A percentile compares a stretch with the other conserved stretches of the same genome.
Conservation (phyloP, 2,888 invertebrate species). For the Pandemis corylana region DNA sequence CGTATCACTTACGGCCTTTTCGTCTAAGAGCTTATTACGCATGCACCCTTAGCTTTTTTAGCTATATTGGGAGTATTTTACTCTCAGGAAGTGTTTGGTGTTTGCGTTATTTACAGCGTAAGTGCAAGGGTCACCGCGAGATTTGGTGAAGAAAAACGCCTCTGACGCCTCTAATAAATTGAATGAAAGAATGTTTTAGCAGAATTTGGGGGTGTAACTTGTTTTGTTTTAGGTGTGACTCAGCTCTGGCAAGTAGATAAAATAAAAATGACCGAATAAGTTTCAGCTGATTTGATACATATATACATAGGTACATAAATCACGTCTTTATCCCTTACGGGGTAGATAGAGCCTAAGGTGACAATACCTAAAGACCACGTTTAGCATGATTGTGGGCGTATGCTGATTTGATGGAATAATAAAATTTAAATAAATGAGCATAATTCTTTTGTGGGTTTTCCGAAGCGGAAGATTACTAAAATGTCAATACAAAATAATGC, state of each 20-base stretch:
- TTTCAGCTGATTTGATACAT: not conserved
- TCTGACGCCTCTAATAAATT: constrained; percentile 40
- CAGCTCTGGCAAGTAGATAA: not conserved
- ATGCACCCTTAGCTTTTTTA: constrained; percentile 75
- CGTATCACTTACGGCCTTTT: constrained; percentile 68
- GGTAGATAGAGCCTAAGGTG: too few species aligned
- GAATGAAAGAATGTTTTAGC: constrained; percentile 39
- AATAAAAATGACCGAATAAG: not conserved
- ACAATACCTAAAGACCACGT: too few species aligned
- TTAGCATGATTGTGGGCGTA: too few species aligned
- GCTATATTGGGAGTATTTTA: constrained; percentile 63
- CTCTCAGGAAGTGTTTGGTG: constrained; percentile 64
- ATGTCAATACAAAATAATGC: constrained; percentile 13
- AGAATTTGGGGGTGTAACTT: not conserved
- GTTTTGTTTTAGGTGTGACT: not conserved
- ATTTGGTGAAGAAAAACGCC: constrained; percentile 46
- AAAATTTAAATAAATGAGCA: constrained; percentile 2
- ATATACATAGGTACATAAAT: too few species aligned
- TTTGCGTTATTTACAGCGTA: constrained; percentile 68
- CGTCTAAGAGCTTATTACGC: constrained; percentile 77
- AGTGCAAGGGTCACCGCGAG: constrained; percentile 48
- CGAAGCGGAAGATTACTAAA: constrained; percentile 6
- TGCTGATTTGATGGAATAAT: not conserved
- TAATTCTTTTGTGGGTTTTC: not conserved
- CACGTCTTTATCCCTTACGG: too few species aligned